Evolutionary conservation across 2,888 invertebrate genomes (phyloP).

Genomic region (Ametastegia equiseti): DNA sequence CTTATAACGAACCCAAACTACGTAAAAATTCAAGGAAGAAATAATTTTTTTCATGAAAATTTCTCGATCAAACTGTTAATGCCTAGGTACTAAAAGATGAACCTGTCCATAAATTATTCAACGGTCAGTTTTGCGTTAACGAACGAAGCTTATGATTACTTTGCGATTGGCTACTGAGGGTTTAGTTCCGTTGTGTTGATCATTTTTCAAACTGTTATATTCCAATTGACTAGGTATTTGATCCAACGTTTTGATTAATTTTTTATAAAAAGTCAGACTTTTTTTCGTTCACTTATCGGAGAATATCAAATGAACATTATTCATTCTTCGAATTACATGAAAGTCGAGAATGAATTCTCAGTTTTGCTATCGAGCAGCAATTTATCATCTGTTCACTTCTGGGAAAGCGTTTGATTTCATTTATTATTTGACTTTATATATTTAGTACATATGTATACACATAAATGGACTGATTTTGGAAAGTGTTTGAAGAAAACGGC

Average conservation of each 20-base stretch:
- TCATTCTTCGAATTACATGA: background rate
- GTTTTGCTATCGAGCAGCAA: background rate
- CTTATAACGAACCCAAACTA: constrained; percentile 18
- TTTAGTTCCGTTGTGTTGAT: background rate
- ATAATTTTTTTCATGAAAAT: background rate
- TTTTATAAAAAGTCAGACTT: background rate
- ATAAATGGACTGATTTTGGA: constrained; percentile 37
- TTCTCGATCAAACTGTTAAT: no score
- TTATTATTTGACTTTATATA: constrained; percentile 20
- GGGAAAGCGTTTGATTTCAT: constrained; percentile 1
- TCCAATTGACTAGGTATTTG: background rate
- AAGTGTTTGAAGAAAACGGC: constrained; percentile 15
- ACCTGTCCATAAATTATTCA: background rate
- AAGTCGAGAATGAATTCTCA: background rate
- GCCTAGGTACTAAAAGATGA: background rate
- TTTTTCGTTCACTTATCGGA: background rate
- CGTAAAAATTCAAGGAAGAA: background rate
- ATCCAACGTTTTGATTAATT: background rate
- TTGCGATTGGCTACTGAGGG: background rate
- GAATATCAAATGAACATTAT: background rate
- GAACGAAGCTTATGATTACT: background rate
- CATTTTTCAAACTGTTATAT: background rate
- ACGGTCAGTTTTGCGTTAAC: background rate
- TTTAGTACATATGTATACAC: background rate
- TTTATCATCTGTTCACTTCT: constrained; percentile 21